Evolutionary conservation across 2,797 vertebrate genomes (phyloP).

Genomic region (Lemur catta): DNA sequence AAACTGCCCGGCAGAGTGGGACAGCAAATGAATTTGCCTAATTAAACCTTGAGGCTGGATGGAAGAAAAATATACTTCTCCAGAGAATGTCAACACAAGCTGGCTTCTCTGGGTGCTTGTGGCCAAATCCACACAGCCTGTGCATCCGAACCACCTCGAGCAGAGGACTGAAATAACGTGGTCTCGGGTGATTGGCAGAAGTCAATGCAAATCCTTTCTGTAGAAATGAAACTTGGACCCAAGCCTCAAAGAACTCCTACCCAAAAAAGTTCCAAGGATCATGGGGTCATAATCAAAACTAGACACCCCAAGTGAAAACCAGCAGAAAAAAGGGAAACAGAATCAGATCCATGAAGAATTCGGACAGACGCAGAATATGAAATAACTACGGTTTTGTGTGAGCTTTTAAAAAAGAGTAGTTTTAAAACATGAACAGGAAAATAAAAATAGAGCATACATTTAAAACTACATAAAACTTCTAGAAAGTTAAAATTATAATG

Average conservation of each 20-base stretch:
- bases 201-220: not conserved
- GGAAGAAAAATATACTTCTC: not conserved
- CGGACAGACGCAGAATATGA: not conserved
- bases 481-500: not conserved
- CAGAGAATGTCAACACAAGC: not conserved
- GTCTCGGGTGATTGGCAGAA: not conserved
- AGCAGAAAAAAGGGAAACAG: not conserved
- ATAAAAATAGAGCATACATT: not conserved
- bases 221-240: not conserved
- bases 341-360: not conserved
- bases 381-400: not conserved
- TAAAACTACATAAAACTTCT: not conserved
- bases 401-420: not conserved
- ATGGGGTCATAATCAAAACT: not conserved
- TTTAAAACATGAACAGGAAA: not conserved
- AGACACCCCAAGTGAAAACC: not conserved
- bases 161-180: not conserved
- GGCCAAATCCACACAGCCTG: not conserved
- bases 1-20: not conserved
- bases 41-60: too few relatives aligned
- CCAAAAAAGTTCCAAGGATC: not conserved
- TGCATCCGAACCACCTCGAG: not conserved
- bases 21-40: not conserved
- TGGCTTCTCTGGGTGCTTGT: not conserved
- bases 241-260: not conserved